A percentile compares a stretch with the other conserved stretches of the same genome.
These are phyloP conservation scores for Silurus meridionalis DNA, from an alignment of 2,113 vertebrate genomes.

Conservation along the genomic window DNA sequence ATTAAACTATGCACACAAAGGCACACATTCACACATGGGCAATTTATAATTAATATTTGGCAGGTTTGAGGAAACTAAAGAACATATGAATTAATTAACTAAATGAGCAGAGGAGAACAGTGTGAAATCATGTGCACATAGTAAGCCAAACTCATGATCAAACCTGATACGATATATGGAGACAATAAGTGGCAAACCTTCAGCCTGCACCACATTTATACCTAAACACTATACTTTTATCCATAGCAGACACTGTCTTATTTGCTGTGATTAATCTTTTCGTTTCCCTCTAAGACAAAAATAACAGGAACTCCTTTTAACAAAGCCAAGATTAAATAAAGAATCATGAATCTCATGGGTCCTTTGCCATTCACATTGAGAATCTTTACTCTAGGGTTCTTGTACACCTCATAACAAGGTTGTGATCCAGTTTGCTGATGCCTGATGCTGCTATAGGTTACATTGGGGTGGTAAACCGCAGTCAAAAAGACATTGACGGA, in stretches of 20 bases:
- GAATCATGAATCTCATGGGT: neutral
- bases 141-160: neutral
- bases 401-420: neutral
- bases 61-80: neutral
- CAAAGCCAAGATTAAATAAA: neutral
- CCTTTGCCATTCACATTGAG: neutral
- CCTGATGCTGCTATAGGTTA: constrained; percentile 74
- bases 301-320: no score
- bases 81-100: neutral
- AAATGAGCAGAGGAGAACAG: neutral
- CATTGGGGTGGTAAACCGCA: constrained; percentile 91
- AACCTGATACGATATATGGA: neutral
- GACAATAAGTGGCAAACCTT: neutral
- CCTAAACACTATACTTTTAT: neutral
- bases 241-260: neutral
- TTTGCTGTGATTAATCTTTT: no score
- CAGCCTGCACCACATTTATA: neutral
- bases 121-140: neutral
- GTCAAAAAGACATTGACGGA: constrained; percentile 95
- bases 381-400: neutral
- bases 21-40: neutral
- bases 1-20: neutral
- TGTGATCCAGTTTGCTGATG: neutral
- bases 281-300: no score
- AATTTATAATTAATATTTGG: neutral